Conservation (phyloP, 1,140 invertebrate species). For the Steinernema khuongi region DNA sequence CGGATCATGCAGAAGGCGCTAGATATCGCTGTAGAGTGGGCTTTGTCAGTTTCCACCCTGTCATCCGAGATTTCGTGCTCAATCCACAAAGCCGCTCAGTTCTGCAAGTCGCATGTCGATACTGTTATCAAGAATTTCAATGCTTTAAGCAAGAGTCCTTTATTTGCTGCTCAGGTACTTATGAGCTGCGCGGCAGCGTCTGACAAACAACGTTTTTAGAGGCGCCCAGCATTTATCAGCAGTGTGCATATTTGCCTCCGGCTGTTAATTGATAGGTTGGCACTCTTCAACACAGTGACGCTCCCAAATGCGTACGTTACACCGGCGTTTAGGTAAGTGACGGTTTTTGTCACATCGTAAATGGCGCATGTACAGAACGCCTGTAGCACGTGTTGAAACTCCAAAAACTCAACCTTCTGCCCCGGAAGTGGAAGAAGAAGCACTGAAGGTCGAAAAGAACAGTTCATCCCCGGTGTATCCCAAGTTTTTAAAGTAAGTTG, state of each 20-base stretch:
- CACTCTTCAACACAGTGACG: not conserved
- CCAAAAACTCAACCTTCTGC: not conserved
- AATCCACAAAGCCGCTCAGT: not conserved
- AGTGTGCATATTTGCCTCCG: not conserved
- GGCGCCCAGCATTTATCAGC: not conserved
- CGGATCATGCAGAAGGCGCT: not conserved
- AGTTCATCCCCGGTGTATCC: not conserved
- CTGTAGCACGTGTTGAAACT: not conserved
- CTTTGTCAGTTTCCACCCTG: not conserved
- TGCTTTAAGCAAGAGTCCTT: not conserved
- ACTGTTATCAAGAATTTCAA: not conserved
- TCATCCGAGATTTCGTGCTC: not conserved
- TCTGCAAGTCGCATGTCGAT: not conserved
- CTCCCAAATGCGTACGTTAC: not conserved
- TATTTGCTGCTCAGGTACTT: not conserved
- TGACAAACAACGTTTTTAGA: not conserved
- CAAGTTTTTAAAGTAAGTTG: not conserved
- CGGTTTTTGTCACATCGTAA: not conserved
- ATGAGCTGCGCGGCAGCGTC: not conserved
- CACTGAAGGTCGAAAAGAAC: not conserved
- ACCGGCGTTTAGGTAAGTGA: not conserved
- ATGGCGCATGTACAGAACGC: not conserved
- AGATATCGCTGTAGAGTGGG: not conserved
- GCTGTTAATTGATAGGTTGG: not conserved
- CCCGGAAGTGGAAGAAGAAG: not conserved